Evolutionary conservation across 2,113 vertebrate species (phyloP), one percentile per base, ranked within the genome.

Genomic region (Notothenia coriiceps): DNA sequence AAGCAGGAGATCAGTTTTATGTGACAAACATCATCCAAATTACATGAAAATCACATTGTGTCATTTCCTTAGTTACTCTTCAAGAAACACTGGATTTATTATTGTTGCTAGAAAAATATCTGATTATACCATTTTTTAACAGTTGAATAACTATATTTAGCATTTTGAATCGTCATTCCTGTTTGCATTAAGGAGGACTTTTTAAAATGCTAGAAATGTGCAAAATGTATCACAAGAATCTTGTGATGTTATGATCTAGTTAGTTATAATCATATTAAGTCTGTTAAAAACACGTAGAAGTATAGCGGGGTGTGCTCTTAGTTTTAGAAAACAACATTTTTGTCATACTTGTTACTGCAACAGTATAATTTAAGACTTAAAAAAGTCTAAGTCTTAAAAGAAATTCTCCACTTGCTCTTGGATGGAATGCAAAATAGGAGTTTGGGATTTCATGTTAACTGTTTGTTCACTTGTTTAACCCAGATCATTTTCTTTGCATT

Each of bases 351-450:
- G 55, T 55, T 51, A 63, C 20, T 44, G 54, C 66, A 46, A 52
- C 44, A 55, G 47, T 61, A 13, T 56, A 47, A 73, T 85, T 63
- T 20, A 61, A 70, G 20, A 35, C 35, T n/a, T 25, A 60, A 14
- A 4, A 5, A 46, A 52, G 57, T 63, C 13, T 52, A 6, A 67
- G 6, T 5, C 2, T 22, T 51, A 10, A 25, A 15, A 64, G 25
- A 64, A 20, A 64, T 5, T 35, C 4, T 35, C 35, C 35, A 35
- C 35, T 35, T 35, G 6, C 13, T 10, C 11, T n/a, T 35, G 20
- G 8, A 64, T 55, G 15, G 15, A 55, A 33, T 65, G n/a, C 18
- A 54, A 5, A 4, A 61, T 9, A 50, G 7, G 12, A 17, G 6
- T 57, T 61, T 35, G 22, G 22, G 14, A 11, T 51, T 52, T 20